Evolutionary conservation across 2,113 vertebrate species (phyloP).

Genomic region (Toxotes jaculatrix): DNA sequence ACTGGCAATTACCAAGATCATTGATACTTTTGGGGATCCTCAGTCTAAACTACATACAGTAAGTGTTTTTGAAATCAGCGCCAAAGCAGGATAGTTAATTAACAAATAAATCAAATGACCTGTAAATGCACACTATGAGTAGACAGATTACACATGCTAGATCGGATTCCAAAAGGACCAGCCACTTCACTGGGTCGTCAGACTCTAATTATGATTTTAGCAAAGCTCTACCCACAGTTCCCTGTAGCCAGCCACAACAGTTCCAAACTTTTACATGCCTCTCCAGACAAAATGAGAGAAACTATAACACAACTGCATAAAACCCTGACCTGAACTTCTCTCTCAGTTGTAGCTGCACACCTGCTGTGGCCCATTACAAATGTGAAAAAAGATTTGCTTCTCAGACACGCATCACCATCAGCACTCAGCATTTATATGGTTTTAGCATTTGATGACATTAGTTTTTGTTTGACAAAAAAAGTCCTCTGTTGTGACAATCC

Average conservation of each 20-base stretch:
- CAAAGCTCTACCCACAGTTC: background rate
- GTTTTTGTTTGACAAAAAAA: too few species aligned
- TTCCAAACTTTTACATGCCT: background rate
- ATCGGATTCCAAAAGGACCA: background rate
- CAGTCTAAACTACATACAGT: too few species aligned
- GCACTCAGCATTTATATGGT: background rate
- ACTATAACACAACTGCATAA: conserved; percentile 5
- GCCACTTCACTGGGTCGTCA: background rate
- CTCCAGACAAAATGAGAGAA: conserved; percentile 8
- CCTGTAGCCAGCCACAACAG: background rate
- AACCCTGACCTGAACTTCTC: background rate
- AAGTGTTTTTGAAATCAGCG: too few species aligned
- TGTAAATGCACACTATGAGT: background rate
- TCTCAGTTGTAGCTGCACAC: background rate
- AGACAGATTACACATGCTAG: background rate
- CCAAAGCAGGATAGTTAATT: background rate
- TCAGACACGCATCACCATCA: background rate
- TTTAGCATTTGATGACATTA: background rate
- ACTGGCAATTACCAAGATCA: background rate
- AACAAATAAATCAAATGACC: background rate
- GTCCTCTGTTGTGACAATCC: too few species aligned
- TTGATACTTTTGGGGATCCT: too few species aligned
- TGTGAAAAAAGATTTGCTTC: background rate
- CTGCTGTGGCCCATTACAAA: background rate
- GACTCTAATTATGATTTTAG: background rate